A percentile compares a stretch with the other conserved stretches of the same genome.
phyloP scores from a whole-genome alignment of 2,113 vertebrate species.

The Pica pica region DNA sequence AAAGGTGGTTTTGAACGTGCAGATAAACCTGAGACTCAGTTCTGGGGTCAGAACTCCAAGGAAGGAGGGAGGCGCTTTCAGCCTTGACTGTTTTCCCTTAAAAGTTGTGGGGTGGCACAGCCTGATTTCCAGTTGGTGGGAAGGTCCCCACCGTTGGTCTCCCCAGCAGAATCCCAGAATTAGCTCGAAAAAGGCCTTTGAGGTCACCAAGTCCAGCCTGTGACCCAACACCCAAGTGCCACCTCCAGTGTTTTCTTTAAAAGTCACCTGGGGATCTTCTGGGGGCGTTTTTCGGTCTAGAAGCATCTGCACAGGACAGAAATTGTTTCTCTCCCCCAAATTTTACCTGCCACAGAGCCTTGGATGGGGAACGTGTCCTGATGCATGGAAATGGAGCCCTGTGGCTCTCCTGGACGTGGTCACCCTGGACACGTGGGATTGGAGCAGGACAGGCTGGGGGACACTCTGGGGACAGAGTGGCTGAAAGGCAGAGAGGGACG shows the following conservation, averaged over 20 bases:
- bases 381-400: background rate
- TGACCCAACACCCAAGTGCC: background rate
- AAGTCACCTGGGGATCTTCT: background rate
- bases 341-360: background rate
- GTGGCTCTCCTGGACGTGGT: background rate
- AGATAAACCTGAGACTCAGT: rapidly evolving
- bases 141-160: rapidly evolving
- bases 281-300: background rate
- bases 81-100: rapidly evolving
- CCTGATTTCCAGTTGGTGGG: background rate
- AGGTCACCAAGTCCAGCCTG: background rate
- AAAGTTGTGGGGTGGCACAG: background rate
- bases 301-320: background rate
- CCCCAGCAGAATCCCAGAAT: background rate
- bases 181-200: background rate
- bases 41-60: background rate
- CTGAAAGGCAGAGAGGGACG: background rate
- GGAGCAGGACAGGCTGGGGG: background rate
- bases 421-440: background rate
- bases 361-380: rapidly evolving
- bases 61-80: background rate
- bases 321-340: rapidly evolving
- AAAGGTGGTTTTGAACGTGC: background rate
- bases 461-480: background rate
- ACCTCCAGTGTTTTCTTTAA: background rate